Evolutionary conservation across 53 echinoderm and acorn worm species (phyloP).

Genomic region (Arbacia lixula): DNA sequence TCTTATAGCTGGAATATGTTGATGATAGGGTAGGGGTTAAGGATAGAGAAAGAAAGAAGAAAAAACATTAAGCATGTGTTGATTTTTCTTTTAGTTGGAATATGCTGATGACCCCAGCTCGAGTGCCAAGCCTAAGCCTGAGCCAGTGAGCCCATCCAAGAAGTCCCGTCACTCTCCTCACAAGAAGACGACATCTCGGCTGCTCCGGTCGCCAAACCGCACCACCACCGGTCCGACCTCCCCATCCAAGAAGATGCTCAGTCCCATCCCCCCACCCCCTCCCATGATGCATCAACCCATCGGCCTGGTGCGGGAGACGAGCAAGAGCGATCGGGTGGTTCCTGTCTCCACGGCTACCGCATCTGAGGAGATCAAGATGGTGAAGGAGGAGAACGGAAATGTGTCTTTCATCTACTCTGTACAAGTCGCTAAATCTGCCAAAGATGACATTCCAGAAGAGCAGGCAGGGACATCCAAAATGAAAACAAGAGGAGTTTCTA

Average conservation of each 20-base stretch:
- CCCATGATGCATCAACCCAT: constrained; percentile 22
- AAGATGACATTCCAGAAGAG: not conserved
- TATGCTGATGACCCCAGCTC: not conserved
- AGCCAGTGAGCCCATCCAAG: not conserved
- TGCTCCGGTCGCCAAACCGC: not conserved
- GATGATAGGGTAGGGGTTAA: no score
- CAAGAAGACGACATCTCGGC: not conserved
- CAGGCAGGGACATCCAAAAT: no score
- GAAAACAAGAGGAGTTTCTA: no score
- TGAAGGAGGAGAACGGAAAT: constrained; percentile 1
- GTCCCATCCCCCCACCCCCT: constrained; percentile 10
- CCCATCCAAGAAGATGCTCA: not conserved
- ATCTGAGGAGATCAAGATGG: not conserved
- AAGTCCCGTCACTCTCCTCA: not conserved
- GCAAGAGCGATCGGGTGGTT: not conserved
- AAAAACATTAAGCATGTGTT: not conserved
- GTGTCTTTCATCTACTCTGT: not conserved
- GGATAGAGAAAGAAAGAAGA: no score
- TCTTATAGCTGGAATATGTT: no score
- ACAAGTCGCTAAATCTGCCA: no score
- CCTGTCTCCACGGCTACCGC: not conserved
- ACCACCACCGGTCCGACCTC: not conserved
- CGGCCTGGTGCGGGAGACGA: no score
- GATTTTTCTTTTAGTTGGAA: not conserved
- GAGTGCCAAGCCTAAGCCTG: not conserved